Conservation (phyloP, 92 coral and sea anemone genomes). For the Epizoanthus illoricatus region DNA sequence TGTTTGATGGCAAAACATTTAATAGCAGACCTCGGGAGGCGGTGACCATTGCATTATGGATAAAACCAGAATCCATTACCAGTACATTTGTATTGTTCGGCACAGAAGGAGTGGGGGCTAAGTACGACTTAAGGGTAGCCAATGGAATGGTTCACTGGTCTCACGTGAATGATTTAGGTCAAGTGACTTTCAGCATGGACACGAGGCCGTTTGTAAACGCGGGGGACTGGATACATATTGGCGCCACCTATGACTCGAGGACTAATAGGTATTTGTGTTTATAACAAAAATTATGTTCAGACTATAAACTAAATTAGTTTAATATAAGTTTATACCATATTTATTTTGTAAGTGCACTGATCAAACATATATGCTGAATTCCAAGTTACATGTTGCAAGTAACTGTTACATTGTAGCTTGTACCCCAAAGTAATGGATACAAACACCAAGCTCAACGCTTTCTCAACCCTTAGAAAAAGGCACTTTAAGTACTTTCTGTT, state of each 20-base stretch:
- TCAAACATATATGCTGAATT: too few species aligned
- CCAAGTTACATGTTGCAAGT: too few species aligned
- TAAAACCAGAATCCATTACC: conserved; percentile 68
- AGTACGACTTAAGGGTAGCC: conserved; percentile 71
- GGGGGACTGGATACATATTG: conserved; percentile 88
- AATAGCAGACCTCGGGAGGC: conserved; percentile 79
- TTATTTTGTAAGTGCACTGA: too few species aligned
- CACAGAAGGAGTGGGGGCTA: conserved; percentile 86
- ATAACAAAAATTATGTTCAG: background rate
- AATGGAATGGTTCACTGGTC: conserved; percentile 84
- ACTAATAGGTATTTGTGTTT: conserved; percentile 47
- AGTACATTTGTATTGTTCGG: conserved; percentile 72
- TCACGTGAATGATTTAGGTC: conserved; percentile 77
- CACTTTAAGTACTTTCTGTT: too few species aligned
- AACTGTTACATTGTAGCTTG: too few species aligned
- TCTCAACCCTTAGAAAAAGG: too few species aligned
- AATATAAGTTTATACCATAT: too few species aligned
- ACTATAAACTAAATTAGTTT: too few species aligned
- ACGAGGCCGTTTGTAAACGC: conserved; percentile 72
- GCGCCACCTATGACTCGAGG: conserved; percentile 90
- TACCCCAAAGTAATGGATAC: too few species aligned
- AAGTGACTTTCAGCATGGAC: conserved; percentile 72
- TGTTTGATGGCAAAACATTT: conserved; percentile 70
- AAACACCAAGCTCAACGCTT: too few species aligned
- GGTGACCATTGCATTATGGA: conserved; percentile 86